Evolutionary conservation across 2,888 invertebrate species (phyloP).

Genomic region (Strigamia maritima): DNA sequence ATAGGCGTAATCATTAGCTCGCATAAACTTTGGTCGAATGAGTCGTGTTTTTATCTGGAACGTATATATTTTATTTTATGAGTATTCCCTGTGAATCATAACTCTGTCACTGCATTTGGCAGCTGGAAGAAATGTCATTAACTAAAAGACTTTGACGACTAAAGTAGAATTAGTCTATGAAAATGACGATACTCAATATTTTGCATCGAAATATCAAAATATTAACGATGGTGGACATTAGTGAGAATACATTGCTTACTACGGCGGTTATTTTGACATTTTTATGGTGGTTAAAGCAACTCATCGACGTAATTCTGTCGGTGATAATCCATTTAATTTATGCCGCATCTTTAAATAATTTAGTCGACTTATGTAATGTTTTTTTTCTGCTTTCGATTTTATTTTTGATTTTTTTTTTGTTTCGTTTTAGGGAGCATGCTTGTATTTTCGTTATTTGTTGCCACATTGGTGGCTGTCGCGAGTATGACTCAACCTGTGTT

Average conservation of each 20-base stretch:
- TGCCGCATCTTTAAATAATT: neutral
- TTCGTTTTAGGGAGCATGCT: conserved; percentile 71
- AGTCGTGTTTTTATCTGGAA: neutral
- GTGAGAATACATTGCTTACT: neutral
- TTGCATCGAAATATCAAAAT: neutral
- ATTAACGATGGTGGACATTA: neutral
- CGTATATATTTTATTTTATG: neutral
- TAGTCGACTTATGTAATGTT: neutral
- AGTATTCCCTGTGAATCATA: neutral
- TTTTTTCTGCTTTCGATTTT: neutral
- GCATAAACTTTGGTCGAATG: neutral
- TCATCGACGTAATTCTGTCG: neutral
- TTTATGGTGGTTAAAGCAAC: neutral
- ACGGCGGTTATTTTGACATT: neutral
- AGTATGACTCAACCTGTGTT: conserved; percentile 87
- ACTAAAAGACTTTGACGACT: neutral
- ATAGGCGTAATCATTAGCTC: too few relatives aligned
- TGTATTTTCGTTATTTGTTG: conserved; percentile 83
- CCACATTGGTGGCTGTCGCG: conserved; percentile 80
- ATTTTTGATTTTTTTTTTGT: neutral
- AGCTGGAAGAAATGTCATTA: neutral
- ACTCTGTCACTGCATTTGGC: neutral
- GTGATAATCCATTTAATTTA: neutral
- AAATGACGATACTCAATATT: neutral
- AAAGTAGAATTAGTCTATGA: neutral